Base-by-base conservation (phyloP, 2,888 invertebrate species). In the Andricus quercusramuli region DNA sequence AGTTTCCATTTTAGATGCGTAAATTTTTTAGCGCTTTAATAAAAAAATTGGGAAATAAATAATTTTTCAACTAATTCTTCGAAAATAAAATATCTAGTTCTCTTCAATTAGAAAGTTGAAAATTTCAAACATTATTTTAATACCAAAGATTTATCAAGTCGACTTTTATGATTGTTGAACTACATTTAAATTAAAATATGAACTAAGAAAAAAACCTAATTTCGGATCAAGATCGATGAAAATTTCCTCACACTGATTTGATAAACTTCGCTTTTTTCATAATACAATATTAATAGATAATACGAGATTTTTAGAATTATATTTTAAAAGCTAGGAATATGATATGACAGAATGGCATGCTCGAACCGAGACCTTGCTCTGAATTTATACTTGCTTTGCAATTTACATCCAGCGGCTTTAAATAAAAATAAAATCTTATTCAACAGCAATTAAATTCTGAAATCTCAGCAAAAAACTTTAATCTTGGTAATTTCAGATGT, bases 321-420 rank as follows among this genome's bases (percentile, higher is more conserved):
- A 56, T 74, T 25, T 15, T 51, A 56, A 74, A 74, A 74, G 51
- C 5, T 56, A 74, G 74, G 25, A 74, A 74, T 74, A 37, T 56
- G 74, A 74, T 74, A 74, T 56, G 32, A n/a, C 11, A 32, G 51
- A 74, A 56, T 51, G 20, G 17, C 29, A 56, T 74, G n/a, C 74
- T 51, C 29, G 29, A 32, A n/a, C 56, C 37, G 32, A 70, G 56
- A 70, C 51, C 74, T 56, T 51, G 32, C 11, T 56, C 20, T 74
- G 51, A 56, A 56, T 74, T 51, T 51, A 74, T 13, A 32, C 20
- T 56, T 4, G 32, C 11, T 56, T n/a, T 68, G 68, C 44, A 44
- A 25, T 44, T 44, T 25, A 25, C 8, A 68, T 47, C 13, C 41
- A 44, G 44, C 5, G n/a, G 9, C 20, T 67, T 22, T 22, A 4